Percentiles rank a stretch among this genome's conserved stretches.
Conservation (phyloP, 2,113 vertebrate genomes). For the Diglossa brunneiventris region DNA sequence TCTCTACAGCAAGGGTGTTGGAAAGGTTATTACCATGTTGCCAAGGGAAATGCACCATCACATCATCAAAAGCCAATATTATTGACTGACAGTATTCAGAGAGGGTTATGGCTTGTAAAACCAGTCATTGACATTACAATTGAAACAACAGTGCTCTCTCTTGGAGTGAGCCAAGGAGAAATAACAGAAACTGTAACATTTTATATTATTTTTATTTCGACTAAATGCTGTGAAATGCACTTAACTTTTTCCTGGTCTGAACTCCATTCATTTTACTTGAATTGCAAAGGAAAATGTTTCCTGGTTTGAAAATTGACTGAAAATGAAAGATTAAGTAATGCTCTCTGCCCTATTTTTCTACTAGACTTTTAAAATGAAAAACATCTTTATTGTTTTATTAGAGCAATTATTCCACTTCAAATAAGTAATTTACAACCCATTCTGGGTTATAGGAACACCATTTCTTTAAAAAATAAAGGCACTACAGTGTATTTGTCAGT, state of each 20-base stretch:
- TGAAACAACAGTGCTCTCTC: slow-evolving; percentile 35
- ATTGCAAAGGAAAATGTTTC: background rate
- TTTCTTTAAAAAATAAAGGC: background rate
- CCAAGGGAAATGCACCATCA: slow-evolving; percentile 43
- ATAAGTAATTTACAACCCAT: background rate
- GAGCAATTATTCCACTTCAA: background rate
- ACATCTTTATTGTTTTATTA: background rate
- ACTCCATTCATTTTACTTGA: background rate
- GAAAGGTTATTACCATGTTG: slow-evolving; percentile 44
- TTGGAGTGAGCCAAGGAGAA: background rate
- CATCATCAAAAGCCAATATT: slow-evolving; percentile 48
- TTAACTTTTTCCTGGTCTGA: background rate
- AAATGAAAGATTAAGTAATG: background rate
- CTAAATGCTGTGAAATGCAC: background rate
- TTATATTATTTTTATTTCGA: slow-evolving; percentile 22
- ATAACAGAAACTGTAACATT: background rate
- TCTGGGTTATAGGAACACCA: background rate
- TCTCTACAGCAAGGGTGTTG: background rate
- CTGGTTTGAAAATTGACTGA: background rate
- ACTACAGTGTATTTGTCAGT: background rate
- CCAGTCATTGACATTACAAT: background rate
- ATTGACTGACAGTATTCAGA: slow-evolving; percentile 36
- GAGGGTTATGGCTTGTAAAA: slow-evolving; percentile 40
- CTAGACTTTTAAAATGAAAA: background rate
- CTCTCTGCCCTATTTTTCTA: background rate